phyloP scores from a whole-genome alignment of 23 tunicate species.

The Aplidium turbinatum region DNA sequence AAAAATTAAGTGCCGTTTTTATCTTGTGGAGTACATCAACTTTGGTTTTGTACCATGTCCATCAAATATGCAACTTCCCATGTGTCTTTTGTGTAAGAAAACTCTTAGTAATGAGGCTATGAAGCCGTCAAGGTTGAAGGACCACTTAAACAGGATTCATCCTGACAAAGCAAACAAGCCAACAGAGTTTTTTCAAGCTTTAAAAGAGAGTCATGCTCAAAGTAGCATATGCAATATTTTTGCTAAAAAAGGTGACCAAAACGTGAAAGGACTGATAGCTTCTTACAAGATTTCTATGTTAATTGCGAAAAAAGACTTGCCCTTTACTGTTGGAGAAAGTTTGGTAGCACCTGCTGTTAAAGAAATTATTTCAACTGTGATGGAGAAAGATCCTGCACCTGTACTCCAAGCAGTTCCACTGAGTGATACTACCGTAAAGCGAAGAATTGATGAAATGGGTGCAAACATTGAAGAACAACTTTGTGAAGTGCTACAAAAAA shows the following conservation, averaged over 20 bases:
- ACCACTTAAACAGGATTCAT: slow-evolving; percentile 21
- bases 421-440: slow-evolving; percentile 33
- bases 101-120: slow-evolving; percentile 23
- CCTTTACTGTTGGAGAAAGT: slow-evolving; percentile 38
- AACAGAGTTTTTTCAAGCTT: slow-evolving; percentile 21
- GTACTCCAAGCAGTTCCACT: slow-evolving; percentile 30
- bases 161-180: slow-evolving; percentile 32
- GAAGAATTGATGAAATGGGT: slow-evolving; percentile 29
- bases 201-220: slow-evolving; percentile 18
- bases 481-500: slow-evolving; percentile 27
- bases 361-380: slow-evolving; percentile 27
- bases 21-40: slow-evolving; percentile 20
- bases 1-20: slow-evolving; percentile 13
- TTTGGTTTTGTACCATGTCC: slow-evolving; percentile 36
- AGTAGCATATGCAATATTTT: slow-evolving; percentile 3
- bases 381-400: slow-evolving; percentile 31
- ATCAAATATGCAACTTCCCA: slow-evolving; percentile 10
- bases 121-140: slow-evolving; percentile 4
- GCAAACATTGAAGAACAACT: slow-evolving; percentile 29
- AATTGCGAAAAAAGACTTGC: slow-evolving; percentile 22
- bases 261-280: slow-evolving; percentile 23
- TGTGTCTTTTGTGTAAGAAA: slow-evolving; percentile 20
- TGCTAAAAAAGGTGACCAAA: slow-evolving; percentile 18
- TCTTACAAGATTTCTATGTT: slow-evolving; percentile 23
- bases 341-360: slow-evolving; percentile 29